Evolutionary conservation across 2,113 vertebrate species (phyloP).

Genomic region (Macrotis lagotis): DNA sequence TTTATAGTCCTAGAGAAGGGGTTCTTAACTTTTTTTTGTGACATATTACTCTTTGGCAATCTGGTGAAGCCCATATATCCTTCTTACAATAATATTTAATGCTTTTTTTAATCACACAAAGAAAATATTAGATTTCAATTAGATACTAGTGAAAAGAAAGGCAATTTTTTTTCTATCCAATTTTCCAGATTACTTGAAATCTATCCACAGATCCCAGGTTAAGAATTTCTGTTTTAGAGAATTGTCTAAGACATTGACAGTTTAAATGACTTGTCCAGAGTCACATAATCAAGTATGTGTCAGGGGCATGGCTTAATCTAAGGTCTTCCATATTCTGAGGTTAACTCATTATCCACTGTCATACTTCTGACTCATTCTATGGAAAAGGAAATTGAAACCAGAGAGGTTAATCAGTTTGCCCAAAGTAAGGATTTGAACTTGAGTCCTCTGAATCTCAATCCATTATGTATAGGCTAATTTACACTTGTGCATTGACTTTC

Average conservation of each 20-base stretch:
- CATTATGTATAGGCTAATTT: background rate
- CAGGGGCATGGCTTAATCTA: background rate
- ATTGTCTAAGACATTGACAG: background rate
- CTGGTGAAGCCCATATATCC: background rate
- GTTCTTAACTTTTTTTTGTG: background rate
- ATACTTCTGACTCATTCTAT: background rate
- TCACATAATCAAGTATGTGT: background rate
- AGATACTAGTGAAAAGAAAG: background rate
- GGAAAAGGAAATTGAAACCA: background rate
- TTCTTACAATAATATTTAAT: background rate
- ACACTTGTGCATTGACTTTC: background rate
- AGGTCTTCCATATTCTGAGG: background rate
- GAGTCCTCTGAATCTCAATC: background rate
- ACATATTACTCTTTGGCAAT: background rate
- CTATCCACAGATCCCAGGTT: background rate
- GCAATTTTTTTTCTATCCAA: background rate
- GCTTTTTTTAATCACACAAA: background rate
- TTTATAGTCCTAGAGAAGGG: background rate
- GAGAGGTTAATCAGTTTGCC: background rate
- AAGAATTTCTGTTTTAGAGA: background rate
- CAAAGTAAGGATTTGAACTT: background rate
- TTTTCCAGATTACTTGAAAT: background rate
- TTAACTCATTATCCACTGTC: background rate
- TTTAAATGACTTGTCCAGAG: background rate
- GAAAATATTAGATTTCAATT: background rate